These are phyloP conservation scores for Vannuccia rotundouncinata DNA, from an alignment of 2,888 invertebrate genomes.

Conservation along the genomic window DNA sequence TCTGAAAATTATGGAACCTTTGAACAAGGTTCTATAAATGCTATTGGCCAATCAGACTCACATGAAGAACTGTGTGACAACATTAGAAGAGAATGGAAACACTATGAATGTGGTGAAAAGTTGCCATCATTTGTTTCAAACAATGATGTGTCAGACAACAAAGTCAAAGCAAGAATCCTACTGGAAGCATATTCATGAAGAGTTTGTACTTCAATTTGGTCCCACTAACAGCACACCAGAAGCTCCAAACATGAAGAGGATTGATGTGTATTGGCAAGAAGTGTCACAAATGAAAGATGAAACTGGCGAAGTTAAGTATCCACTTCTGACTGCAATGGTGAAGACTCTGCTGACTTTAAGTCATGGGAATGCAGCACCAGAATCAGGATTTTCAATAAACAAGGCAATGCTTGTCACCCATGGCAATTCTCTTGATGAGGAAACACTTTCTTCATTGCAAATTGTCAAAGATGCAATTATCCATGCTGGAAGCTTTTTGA, in stretches of 20 bases:
- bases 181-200: constrained; percentile 17
- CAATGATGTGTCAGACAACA: neutral
- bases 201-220: neutral
- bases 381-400: neutral
- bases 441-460: neutral
- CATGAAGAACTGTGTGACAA: neutral
- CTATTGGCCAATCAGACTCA: neutral
- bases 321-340: neutral
- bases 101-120: neutral
- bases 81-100: constrained; percentile 6
- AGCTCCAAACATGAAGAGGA: neutral
- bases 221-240: neutral
- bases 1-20: neutral
- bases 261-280: constrained; percentile 22
- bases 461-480: constrained; percentile 14
- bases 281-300: neutral
- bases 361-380: constrained; percentile 16
- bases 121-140: neutral
- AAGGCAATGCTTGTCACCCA: constrained; percentile 8
- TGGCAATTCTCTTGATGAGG: constrained; percentile 14
- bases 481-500: neutral
- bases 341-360: constrained; percentile 1
- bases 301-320: neutral
- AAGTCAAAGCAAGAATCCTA: neutral
- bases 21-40: neutral